Percentiles rank a stretch among this genome's conserved stretches.
phyloP scores from a whole-genome alignment of 1,140 invertebrate species.

The Drusus annulatus region DNA sequence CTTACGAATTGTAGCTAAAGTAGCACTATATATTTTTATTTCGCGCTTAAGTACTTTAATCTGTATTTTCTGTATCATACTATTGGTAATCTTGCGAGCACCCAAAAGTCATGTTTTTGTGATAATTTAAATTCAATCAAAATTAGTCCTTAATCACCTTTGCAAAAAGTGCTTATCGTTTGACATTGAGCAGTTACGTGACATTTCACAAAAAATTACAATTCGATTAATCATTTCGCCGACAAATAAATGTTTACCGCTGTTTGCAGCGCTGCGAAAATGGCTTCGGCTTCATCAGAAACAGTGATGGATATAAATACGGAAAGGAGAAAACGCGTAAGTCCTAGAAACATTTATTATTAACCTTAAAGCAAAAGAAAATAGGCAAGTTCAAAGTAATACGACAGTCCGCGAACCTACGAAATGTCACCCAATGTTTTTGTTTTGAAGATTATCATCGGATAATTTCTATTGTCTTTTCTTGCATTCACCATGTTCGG shows the following conservation, averaged over 20 bases:
- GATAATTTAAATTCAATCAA: background rate
- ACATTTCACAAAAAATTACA: background rate
- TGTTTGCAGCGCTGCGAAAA: conserved; percentile 49
- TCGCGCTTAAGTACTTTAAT: no score
- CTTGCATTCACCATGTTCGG: no score
- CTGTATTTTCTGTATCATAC: no score
- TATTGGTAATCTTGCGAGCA: background rate
- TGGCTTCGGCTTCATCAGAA: conserved; percentile 41
- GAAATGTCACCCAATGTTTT: conserved; percentile 33
- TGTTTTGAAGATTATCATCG: conserved; percentile 17
- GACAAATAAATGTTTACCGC: conserved; percentile 45
- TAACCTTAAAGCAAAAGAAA: background rate
- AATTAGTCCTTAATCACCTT: background rate
- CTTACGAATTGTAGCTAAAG: no score
- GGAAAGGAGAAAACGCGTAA: conserved; percentile 48
- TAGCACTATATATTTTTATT: no score
- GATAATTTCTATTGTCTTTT: background rate
- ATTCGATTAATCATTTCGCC: conserved; percentile 14
- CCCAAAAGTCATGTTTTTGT: conserved; percentile 7
- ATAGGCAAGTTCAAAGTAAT: no score
- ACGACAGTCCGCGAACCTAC: background rate
- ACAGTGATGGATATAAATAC: conserved; percentile 34
- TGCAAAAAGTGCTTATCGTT: conserved; percentile 1
- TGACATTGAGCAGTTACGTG: conserved; percentile 7
- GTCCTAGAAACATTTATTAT: background rate